These are phyloP conservation scores for Ommatoiulus sabulosus DNA, from an alignment of 2,888 invertebrate species.

Conservation along the genomic window DNA sequence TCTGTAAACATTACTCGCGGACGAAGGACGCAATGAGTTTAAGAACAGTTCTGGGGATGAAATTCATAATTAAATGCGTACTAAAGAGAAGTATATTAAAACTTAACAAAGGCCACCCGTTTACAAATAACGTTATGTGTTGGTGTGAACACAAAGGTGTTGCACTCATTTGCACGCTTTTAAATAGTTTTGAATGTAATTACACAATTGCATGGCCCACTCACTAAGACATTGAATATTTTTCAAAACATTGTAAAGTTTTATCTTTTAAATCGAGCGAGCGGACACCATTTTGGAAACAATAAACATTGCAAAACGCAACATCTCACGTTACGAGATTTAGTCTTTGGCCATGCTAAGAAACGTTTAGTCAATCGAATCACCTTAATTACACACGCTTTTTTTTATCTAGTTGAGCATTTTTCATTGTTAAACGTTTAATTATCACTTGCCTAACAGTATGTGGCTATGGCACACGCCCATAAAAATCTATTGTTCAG, in stretches of 20 bases:
- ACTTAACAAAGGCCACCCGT: neutral
- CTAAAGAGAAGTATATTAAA: neutral
- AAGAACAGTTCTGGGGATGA: neutral
- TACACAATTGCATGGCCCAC: neutral
- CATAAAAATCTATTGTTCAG: constrained; percentile 20
- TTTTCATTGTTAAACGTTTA: constrained; percentile 15
- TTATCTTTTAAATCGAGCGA: neutral
- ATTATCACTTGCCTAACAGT: constrained; percentile 15
- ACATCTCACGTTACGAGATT: neutral
- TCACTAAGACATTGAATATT: neutral
- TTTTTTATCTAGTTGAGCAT: neutral
- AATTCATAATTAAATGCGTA: neutral
- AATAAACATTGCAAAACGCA: neutral
- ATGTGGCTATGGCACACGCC: constrained; percentile 44
- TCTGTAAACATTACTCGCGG: neutral
- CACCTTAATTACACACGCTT: neutral
- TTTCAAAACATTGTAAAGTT: neutral
- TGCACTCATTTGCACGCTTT: neutral
- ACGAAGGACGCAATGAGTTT: neutral
- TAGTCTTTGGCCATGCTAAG: neutral
- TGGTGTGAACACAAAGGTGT: neutral
- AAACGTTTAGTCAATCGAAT: constrained; percentile 18
- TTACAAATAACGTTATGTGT: neutral
- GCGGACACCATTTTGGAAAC: neutral
- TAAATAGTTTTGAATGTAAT: neutral